These are phyloP conservation scores for Pelodiscus sinensis DNA, from an alignment of 2,113 vertebrate genomes.

Conservation along the genomic window DNA sequence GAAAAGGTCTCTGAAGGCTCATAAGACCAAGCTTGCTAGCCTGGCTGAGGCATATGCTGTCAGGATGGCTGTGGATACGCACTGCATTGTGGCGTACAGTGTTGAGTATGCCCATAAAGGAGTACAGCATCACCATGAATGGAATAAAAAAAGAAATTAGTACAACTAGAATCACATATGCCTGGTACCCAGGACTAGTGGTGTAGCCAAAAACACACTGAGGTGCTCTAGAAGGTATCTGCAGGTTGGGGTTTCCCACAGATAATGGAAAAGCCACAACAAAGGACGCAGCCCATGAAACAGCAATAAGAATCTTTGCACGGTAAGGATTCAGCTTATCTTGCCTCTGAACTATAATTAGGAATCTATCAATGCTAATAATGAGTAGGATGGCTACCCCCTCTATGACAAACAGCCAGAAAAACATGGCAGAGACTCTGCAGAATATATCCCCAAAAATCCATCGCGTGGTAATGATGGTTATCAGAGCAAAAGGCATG, in stretches of 20 bases:
- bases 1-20: conserved; percentile 95
- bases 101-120: conserved; percentile 95
- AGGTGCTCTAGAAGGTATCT: conserved; percentile 90
- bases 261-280: conserved; percentile 91
- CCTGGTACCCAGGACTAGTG: conserved; percentile 84
- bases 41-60: conserved; percentile 95
- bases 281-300: conserved; percentile 91
- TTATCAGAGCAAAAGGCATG: conserved; percentile 95
- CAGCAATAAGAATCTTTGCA: conserved; percentile 90
- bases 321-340: conserved; percentile 94
- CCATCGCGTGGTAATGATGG: conserved; percentile 90
- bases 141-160: conserved; percentile 94
- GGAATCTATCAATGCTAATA: conserved; percentile 97
- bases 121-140: conserved; percentile 93
- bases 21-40: conserved; percentile 96
- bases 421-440: conserved; percentile 94
- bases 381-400: conserved; percentile 94
- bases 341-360: conserved; percentile 97
- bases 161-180: conserved; percentile 90
- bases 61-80: conserved; percentile 94
- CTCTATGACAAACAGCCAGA: conserved; percentile 96
- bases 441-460: conserved; percentile 94
- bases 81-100: conserved; percentile 95
- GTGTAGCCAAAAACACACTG: conserved; percentile 97
- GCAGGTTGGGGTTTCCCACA: conserved; percentile 88